These are phyloP conservation scores for Amphiura filiformis DNA, from an alignment of 35 echinoderm and acorn worm genomes.

Conservation along the genomic window DNA sequence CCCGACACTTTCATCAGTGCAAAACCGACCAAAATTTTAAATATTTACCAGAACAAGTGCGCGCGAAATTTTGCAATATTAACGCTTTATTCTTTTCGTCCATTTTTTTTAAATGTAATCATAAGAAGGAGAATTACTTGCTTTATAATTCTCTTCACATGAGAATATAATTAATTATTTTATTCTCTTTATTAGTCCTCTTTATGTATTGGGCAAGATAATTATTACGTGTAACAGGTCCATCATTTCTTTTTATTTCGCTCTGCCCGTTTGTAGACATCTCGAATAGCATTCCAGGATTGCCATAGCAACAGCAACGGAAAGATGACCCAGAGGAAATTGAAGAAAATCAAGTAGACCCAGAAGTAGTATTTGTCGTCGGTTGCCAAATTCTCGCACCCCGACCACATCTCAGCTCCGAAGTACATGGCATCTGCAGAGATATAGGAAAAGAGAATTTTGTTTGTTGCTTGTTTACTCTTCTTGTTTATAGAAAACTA, in stretches of 20 bases:
- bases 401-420: constrained; percentile 20
- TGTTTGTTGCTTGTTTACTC: not conserved
- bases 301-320: constrained; percentile 27
- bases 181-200: too few species aligned
- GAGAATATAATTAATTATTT: too few species aligned
- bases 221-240: too few species aligned
- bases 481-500: not conserved
- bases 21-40: too few species aligned
- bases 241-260: not conserved
- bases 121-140: too few species aligned
- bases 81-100: too few species aligned
- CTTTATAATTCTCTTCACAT: too few species aligned
- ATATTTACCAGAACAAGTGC: too few species aligned
- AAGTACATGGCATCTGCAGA: constrained; percentile 37
- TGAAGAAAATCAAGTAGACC: constrained; percentile 45
- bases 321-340: constrained; percentile 33
- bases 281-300: constrained; percentile 24
- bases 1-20: too few species aligned
- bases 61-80: too few species aligned
- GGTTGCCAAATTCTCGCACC: constrained; percentile 28
- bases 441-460: not conserved
- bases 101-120: too few species aligned
- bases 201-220: too few species aligned
- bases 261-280: not conserved
- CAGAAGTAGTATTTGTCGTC: constrained; percentile 15